Evolutionary conservation across 2,113 vertebrate genomes (phyloP).

Genomic region (Alexandromys fortis): DNA sequence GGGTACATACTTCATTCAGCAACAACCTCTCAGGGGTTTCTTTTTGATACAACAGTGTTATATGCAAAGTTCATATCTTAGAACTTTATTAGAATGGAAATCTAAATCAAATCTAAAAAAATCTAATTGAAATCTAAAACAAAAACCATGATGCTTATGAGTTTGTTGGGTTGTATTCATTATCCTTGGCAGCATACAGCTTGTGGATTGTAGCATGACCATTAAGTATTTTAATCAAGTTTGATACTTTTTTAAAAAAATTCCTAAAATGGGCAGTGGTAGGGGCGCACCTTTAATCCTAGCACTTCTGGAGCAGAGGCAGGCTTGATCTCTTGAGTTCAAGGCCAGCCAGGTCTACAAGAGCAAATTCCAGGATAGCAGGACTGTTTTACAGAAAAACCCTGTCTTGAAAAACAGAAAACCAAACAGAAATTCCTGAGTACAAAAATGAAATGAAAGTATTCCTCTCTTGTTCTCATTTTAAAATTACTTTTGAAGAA

Average conservation of each 20-base stretch:
- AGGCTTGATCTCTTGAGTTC: too few relatives aligned
- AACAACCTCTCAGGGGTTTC: not conserved
- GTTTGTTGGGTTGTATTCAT: not conserved
- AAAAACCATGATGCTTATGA: not conserved
- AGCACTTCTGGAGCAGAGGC: too few relatives aligned
- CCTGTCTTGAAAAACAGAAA: too few relatives aligned
- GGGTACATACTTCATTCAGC: not conserved
- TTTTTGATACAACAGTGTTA: not conserved
- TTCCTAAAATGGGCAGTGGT: not conserved
- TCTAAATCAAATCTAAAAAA: too few relatives aligned
- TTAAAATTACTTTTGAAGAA: slow-evolving; percentile 36
- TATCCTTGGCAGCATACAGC: not conserved
- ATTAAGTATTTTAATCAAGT: not conserved
- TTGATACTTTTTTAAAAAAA: not conserved
- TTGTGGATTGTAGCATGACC: not conserved
- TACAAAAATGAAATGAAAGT: too few relatives aligned
- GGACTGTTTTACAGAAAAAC: too few relatives aligned
- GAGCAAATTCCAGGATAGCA: too few relatives aligned
- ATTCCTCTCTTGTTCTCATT: not conserved
- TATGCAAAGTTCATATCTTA: not conserved
- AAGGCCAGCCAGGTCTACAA: too few relatives aligned
- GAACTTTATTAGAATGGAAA: not conserved
- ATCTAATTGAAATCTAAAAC: not conserved
- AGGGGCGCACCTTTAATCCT: too few relatives aligned
- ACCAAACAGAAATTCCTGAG: not conserved